Evolutionary conservation across 2,797 vertebrate species (phyloP), one percentile per base, ranked within the genome.

Genomic region (Tolypeutes matacus): DNA sequence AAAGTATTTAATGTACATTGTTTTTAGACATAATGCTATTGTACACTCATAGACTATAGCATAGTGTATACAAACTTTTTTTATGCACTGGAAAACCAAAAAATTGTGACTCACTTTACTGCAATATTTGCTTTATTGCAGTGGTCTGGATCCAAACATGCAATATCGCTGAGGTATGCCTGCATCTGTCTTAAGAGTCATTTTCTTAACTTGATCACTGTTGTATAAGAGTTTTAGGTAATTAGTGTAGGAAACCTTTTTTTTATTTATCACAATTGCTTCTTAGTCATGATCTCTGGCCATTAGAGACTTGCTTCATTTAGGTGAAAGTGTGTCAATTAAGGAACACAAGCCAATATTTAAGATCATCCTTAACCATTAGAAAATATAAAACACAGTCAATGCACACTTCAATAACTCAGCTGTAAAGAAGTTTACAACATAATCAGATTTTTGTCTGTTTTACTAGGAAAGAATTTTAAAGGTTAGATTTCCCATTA

Each of bases 181-280:
- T 53, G 53, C 18, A 53, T 58, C 76, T 91, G 51, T 39, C 62
- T 88, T 67, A 96, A 85, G 62, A 93, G 51, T 77, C 23, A 65
- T 86, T 96, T 94, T 96, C 94, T 85, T 93, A 56, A 92, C 93
- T 85, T 95, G 58, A 91, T 91, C 62, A 92, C 36, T 31, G 11
- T 67, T 73, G 46, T 76, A 2, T 36, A 86, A 88, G 20, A 80
- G 76, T 96, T 88, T 83, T 39, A 93, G 36, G 39, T 67, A 76
- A 90, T 91, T 70, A 86, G 25, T 56, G 6, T 53, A 29, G 10
- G 11, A 92, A 92, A 64, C 9, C 9, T 69, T 87, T n/a, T 73
- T 92, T 95, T 65, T 46, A 93, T 84, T 78, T 51, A 92, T 92
- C 91, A 58, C 65, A 93, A 13, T 46, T 88, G 10, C 56, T 58